A percentile compares a stretch with the other conserved stretches of the same genome.
phyloP scores from a whole-genome alignment of 2,113 vertebrate species.

The Calypte anna region DNA sequence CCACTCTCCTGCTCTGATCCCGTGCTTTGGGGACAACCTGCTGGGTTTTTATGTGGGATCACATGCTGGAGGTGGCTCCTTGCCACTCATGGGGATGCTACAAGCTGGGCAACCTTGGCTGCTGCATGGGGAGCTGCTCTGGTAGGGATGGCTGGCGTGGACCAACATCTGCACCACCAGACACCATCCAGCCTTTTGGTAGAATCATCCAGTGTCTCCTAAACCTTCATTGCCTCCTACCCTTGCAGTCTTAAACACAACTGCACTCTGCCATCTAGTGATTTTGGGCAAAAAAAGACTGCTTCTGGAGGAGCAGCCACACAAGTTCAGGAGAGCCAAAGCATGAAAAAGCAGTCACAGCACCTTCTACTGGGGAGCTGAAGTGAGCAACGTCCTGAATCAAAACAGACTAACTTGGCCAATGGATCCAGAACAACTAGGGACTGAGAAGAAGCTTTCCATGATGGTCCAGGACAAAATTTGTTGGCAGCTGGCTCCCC shows the following conservation, averaged over 20 bases:
- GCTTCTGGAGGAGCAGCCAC: background rate
- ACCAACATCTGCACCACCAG: background rate
- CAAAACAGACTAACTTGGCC: background rate
- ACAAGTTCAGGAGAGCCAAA: rapidly evolving
- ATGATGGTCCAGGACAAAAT: background rate
- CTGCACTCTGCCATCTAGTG: conserved; percentile 48
- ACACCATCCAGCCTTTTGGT: background rate
- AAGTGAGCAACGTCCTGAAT: background rate
- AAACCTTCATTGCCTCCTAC: background rate
- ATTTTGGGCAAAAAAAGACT: conserved; percentile 20
- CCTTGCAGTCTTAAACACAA: background rate
- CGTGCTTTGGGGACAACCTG: background rate
- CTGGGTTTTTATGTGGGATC: background rate
- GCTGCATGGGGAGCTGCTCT: background rate
- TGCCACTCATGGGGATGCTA: rapidly evolving
- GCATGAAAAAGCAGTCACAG: background rate
- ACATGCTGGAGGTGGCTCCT: rapidly evolving
- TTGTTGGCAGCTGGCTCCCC: background rate
- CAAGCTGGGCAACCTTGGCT: background rate
- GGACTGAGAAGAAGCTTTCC: background rate
- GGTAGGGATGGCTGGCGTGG: rapidly evolving
- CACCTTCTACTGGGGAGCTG: background rate
- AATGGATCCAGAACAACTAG: background rate
- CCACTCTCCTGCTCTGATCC: background rate
- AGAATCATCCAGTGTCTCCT: background rate